These are phyloP conservation scores for Oppia nitens DNA, from an alignment of 1,140 invertebrate species.

Conservation along the genomic window DNA sequence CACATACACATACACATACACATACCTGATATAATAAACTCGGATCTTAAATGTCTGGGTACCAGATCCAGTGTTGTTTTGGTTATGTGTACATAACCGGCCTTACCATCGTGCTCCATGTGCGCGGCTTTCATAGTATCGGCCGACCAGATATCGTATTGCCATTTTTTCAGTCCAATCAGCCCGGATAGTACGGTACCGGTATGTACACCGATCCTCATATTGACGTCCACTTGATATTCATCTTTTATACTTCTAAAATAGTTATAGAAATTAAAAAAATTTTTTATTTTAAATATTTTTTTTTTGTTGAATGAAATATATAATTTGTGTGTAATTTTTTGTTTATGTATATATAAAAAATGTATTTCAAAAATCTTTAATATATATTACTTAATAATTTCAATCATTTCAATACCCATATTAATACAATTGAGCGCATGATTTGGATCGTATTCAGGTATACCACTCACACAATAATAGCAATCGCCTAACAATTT, in stretches of 20 bases:
- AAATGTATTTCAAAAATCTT: not conserved
- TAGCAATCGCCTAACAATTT: conserved; percentile 86
- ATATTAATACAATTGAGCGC: conserved; percentile 73
- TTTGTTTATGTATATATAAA: no score
- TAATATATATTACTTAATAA: conserved; percentile 44
- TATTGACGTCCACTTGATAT: conserved; percentile 69
- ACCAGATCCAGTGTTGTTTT: conserved; percentile 7
- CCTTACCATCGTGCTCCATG: conserved; percentile 81
- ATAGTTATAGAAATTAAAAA: not conserved
- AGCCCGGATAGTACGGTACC: conserved; percentile 78
- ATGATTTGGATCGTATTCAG: conserved; percentile 48
- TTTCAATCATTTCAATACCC: conserved; percentile 75
- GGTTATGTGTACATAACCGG: conserved; percentile 48
- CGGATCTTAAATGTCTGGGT: not conserved
- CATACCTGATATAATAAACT: not conserved
- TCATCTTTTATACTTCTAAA: conserved; percentile 39
- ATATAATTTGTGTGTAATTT: no score
- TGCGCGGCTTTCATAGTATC: conserved; percentile 87
- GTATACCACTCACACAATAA: conserved; percentile 67
- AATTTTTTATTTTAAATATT: not conserved
- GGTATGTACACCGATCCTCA: conserved; percentile 88
- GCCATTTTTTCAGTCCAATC: conserved; percentile 80
- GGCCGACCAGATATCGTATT: conserved; percentile 90
- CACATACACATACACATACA: no score
- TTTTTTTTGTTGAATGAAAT: no score